A percentile compares a stretch with the other conserved stretches of the same genome.
Evolutionary conservation across 2,797 vertebrate genomes (phyloP).

Genomic region (Scolopax bukidnonensis): DNA sequence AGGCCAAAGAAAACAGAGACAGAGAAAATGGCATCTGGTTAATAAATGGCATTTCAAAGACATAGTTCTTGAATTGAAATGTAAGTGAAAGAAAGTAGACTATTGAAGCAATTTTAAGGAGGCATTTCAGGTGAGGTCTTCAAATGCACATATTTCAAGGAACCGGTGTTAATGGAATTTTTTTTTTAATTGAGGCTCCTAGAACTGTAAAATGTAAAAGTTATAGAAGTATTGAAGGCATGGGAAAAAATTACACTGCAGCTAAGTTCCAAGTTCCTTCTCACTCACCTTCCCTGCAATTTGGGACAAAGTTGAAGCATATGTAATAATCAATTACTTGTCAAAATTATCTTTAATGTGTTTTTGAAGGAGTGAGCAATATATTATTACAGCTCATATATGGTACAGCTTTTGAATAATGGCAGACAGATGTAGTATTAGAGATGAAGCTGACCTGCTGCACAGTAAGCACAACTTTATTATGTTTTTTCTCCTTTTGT

Average conservation of each 20-base stretch:
- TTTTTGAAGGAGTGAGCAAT: not conserved
- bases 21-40: not conserved
- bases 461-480: not conserved
- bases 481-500: not conserved
- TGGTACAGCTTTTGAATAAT: not conserved
- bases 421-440: not conserved
- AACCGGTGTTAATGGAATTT: not conserved
- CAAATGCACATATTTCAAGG: not conserved
- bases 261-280: not conserved
- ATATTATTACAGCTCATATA: not conserved
- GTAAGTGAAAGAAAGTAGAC: not conserved
- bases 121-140: not conserved
- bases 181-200: not conserved
- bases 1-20: not conserved
- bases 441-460: not conserved
- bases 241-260: not conserved
- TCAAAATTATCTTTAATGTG: not conserved
- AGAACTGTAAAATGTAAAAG: not conserved
- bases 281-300: not conserved
- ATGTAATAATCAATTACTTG: not conserved
- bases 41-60: not conserved
- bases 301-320: not conserved
- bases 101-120: not conserved
- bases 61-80: not conserved
- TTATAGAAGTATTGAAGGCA: not conserved